phyloP scores from a whole-genome alignment of 2,113 vertebrate species.

The Nannobrachium achirus region DNA sequence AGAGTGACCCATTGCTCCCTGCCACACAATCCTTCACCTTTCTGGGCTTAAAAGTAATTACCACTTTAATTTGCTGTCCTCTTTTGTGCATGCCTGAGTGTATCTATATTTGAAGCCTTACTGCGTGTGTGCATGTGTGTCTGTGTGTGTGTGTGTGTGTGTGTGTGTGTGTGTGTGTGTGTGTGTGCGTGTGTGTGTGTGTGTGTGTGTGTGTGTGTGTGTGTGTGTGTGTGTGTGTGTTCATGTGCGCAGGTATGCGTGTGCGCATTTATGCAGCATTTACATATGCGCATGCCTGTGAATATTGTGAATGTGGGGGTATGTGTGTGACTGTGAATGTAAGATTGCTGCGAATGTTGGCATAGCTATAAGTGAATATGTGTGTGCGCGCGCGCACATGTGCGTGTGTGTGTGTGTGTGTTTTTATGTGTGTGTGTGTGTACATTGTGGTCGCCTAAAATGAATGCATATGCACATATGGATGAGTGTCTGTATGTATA shows the following conservation, averaged over 20 bases:
- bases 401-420: slow-evolving; percentile 15
- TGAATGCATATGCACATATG: no score
- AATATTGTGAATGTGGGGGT: slow-evolving; percentile 13
- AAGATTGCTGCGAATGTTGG: slow-evolving; percentile 29
- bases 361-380: slow-evolving; percentile 15
- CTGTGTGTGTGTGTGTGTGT: slow-evolving; percentile 17
- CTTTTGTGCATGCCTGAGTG: slow-evolving; percentile 76
- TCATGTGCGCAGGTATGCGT: neutral
- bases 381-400: slow-evolving; percentile 12
- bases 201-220: slow-evolving; percentile 23
- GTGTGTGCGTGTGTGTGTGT: slow-evolving; percentile 26
- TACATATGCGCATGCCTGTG: neutral
- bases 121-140: slow-evolving; percentile 33
- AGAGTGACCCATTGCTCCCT: slow-evolving; percentile 76
- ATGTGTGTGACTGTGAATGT: slow-evolving; percentile 7
- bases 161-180: slow-evolving; percentile 20
- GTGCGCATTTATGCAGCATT: neutral
- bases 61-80: slow-evolving; percentile 80
- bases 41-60: slow-evolving; percentile 80
- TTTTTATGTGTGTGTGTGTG: neutral
- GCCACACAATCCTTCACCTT: slow-evolving; percentile 79
- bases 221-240: neutral
- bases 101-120: slow-evolving; percentile 57
- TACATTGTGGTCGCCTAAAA: neutral
- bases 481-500: slow-evolving; percentile 19